Evolutionary conservation across 1,140 invertebrate species (phyloP).

Genomic region (Aphis gossypii): DNA sequence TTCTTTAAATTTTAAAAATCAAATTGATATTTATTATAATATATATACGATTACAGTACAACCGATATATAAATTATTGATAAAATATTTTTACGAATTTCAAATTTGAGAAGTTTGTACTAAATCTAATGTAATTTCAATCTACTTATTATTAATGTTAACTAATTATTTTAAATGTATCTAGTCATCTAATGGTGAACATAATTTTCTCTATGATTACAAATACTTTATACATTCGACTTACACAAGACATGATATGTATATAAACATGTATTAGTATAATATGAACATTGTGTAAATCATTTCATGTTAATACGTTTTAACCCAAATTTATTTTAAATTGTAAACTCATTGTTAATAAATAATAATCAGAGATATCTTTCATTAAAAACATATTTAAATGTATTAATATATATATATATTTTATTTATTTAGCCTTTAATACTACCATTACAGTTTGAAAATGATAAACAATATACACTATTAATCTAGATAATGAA

Average conservation of each 20-base stretch:
- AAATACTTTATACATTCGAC: background rate
- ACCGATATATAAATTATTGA: background rate
- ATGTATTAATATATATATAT: background rate
- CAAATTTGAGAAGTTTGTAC: background rate
- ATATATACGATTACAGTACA: too few relatives aligned
- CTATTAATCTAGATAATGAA: too few relatives aligned
- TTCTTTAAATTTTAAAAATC: background rate
- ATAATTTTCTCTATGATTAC: background rate
- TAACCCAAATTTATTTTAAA: background rate
- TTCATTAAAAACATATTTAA: background rate
- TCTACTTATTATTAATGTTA: background rate
- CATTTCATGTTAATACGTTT: background rate
- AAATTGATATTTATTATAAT: background rate
- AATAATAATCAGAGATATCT: accelerated
- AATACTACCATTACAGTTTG: too few relatives aligned
- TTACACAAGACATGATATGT: background rate
- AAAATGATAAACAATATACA: too few relatives aligned
- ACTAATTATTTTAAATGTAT: too few relatives aligned
- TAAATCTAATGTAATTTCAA: background rate
- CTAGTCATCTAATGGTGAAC: background rate
- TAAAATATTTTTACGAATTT: background rate
- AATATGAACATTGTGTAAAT: too few relatives aligned
- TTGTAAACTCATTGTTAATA: accelerated
- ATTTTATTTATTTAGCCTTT: too few relatives aligned
- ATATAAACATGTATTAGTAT: background rate